Conservation (phyloP, 2,797 vertebrate species). For the Lophura swinhoii region DNA sequence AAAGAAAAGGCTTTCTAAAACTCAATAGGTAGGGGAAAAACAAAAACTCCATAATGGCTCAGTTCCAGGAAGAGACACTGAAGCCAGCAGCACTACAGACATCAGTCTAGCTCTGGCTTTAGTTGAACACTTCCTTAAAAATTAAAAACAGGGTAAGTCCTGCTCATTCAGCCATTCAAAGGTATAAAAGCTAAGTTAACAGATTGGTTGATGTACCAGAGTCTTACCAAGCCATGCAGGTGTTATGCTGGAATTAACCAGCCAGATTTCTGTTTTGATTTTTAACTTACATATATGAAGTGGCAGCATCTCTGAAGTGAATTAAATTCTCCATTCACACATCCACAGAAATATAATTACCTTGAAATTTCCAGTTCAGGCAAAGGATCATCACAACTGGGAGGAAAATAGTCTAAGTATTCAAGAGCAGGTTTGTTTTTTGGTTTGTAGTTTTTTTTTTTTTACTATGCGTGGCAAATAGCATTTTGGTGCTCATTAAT, state of each 20-base stretch:
- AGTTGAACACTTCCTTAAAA: neutral
- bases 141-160: neutral
- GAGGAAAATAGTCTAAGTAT: neutral
- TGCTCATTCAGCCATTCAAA: neutral
- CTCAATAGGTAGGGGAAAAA: neutral
- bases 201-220: neutral
- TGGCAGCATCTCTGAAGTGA: neutral
- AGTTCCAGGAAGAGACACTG: neutral
- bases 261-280: neutral
- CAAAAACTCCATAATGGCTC: neutral
- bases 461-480: neutral
- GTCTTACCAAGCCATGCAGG: neutral
- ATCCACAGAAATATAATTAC: neutral
- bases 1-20: constrained; percentile 1
- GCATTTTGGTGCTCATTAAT: neutral
- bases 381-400: neutral
- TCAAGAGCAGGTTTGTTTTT: neutral
- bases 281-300: neutral
- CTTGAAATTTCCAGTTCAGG: neutral
- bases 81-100: neutral
- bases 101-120: neutral
- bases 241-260: neutral
- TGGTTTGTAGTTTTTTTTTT: too few species aligned
- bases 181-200: neutral
- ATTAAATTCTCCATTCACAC: neutral